Conservation (phyloP, 2,113 vertebrate genomes). For the Microtus oregoni region DNA sequence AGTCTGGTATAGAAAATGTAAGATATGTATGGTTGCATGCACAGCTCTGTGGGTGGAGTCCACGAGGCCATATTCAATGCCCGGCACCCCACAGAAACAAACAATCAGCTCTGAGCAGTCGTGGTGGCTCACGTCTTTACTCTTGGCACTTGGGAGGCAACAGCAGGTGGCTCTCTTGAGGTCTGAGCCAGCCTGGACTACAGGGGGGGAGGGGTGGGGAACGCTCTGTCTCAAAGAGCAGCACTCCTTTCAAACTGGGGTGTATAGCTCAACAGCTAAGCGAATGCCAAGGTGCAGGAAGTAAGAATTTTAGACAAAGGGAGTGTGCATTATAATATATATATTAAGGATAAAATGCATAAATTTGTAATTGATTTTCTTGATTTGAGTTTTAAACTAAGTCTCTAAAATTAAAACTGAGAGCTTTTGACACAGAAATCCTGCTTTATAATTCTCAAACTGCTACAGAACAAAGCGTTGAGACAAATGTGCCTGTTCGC, state of each 20-base stretch:
- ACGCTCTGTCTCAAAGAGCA: background rate
- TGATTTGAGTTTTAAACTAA: conserved; percentile 38
- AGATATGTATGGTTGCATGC: background rate
- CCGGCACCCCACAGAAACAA: background rate
- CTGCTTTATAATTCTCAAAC: conserved; percentile 24
- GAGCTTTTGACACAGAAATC: background rate
- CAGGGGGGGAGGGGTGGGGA: too few species aligned
- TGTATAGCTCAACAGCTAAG: background rate
- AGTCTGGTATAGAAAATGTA: background rate
- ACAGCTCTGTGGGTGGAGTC: background rate
- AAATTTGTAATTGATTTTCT: conserved; percentile 21
- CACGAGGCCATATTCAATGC: background rate
- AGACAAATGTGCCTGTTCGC: background rate
- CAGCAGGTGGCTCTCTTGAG: background rate
- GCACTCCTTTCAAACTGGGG: conserved; percentile 23
- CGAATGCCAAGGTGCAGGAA: background rate
- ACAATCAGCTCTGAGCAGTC: too few species aligned
- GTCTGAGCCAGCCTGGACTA: background rate
- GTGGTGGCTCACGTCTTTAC: background rate
- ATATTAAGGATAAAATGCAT: conserved; percentile 4
- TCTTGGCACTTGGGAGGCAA: background rate
- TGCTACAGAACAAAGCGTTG: conserved; percentile 17
- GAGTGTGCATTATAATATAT: background rate
- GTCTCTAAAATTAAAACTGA: background rate
- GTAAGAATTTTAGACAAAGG: background rate